Percentiles rank a stretch among this genome's conserved stretches.
phyloP scores from a whole-genome alignment of 2,797 vertebrate species.

The Mionectes olivaceus region DNA sequence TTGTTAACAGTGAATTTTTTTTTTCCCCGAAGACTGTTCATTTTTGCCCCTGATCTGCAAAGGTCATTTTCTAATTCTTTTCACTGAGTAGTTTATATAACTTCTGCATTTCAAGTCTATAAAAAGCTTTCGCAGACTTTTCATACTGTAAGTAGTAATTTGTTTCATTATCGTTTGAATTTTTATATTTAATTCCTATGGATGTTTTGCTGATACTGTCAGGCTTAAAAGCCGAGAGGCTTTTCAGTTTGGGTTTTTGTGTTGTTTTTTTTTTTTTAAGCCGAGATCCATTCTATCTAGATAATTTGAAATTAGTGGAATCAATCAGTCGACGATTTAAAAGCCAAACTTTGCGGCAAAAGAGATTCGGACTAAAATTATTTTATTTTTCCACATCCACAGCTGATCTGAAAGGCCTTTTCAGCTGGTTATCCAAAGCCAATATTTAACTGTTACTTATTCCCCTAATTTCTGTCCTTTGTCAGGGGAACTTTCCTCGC shows the following conservation, averaged over 20 bases:
- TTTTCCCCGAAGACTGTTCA: constrained; percentile 80
- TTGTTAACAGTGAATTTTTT: constrained; percentile 73
- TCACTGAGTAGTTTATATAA: constrained; percentile 80
- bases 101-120: constrained; percentile 83
- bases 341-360: constrained; percentile 32
- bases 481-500: constrained; percentile 79
- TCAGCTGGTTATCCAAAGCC: constrained; percentile 74
- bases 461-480: constrained; percentile 83
- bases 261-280: neutral
- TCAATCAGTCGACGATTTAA: constrained; percentile 71
- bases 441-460: constrained; percentile 84
- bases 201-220: constrained; percentile 79
- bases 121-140: constrained; percentile 80
- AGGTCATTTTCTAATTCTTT: constrained; percentile 84
- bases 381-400: constrained; percentile 76
- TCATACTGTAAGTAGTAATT: constrained; percentile 80
- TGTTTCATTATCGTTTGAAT: constrained; percentile 79
- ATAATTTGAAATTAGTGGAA: constrained; percentile 78
- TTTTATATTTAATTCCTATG: constrained; percentile 77
- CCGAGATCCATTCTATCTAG: constrained; percentile 62
- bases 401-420: constrained; percentile 79
- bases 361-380: constrained; percentile 60
- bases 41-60: constrained; percentile 82
- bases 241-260: constrained; percentile 31
- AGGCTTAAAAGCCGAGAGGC: constrained; percentile 75